Percentiles rank a stretch among this genome's conserved stretches.
Evolutionary conservation across 2,797 vertebrate species (phyloP).

Genomic region (Adrianichthys oophorus): DNA sequence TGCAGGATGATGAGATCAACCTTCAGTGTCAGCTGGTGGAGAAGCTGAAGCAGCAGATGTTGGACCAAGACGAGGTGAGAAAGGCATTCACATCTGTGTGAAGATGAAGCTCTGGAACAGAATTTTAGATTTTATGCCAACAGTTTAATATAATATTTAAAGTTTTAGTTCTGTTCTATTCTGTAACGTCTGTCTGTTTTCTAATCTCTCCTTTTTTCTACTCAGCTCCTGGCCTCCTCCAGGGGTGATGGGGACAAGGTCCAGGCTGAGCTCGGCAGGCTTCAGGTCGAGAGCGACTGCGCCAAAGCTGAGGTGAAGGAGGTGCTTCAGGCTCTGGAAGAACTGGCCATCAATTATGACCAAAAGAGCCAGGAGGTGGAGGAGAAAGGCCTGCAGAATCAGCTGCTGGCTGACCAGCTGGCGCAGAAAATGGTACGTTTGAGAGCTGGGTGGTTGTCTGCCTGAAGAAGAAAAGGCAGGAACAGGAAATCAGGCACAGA

Average conservation of each 20-base stretch:
- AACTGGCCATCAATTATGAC: constrained; percentile 96
- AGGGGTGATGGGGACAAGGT: constrained; percentile 92
- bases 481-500: constrained; percentile 2
- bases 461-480: neutral
- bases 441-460: neutral
- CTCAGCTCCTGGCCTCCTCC: constrained; percentile 87
- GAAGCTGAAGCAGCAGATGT: constrained; percentile 96
- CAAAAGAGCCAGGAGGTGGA: constrained; percentile 98
- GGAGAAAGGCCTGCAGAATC: constrained; percentile 92
- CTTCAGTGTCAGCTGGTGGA: constrained; percentile 97
- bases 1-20: constrained; percentile 97
- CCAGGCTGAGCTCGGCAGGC: constrained; percentile 86
- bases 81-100: constrained; percentile 4
- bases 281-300: constrained; percentile 90
- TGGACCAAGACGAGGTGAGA: constrained; percentile 97
- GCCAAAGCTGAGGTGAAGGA: constrained; percentile 96
- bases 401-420: constrained; percentile 89
- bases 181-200: neutral
- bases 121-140: too few relatives aligned
- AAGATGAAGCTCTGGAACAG: neutral
- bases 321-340: constrained; percentile 93
- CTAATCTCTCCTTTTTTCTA: neutral
- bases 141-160: too few relatives aligned
- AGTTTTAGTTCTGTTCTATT: neutral
- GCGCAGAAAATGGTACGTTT: constrained; percentile 88